phyloP scores from a whole-genome alignment of 2,888 invertebrate species.

The Drosophila nigricruria region DNA sequence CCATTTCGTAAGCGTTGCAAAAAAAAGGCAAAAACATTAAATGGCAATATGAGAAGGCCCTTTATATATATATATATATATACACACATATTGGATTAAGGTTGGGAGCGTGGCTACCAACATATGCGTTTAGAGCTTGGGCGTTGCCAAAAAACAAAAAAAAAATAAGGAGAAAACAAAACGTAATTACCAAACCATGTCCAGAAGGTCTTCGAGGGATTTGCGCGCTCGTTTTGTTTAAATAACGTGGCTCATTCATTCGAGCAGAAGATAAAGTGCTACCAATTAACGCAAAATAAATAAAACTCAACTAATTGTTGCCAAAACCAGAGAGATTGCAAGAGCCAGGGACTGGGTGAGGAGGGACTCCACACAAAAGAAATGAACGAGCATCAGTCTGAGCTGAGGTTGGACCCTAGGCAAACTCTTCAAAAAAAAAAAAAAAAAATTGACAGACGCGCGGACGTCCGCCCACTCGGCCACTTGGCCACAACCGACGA shows the following conservation, averaged over 20 bases:
- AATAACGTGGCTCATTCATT: slow-evolving; percentile 78
- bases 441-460: slow-evolving; percentile 49
- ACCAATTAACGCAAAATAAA: slow-evolving; percentile 83
- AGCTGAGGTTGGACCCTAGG: slow-evolving; percentile 42
- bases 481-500: slow-evolving; percentile 63
- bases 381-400: slow-evolving; percentile 58
- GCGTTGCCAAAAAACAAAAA: slow-evolving; percentile 43
- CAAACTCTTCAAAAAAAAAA: slow-evolving; percentile 54
- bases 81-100: slow-evolving; percentile 65
- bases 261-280: slow-evolving; percentile 79
- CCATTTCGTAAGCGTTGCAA: slow-evolving; percentile 74
- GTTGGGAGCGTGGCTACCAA: slow-evolving; percentile 26
- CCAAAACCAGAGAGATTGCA: slow-evolving; percentile 15
- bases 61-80: slow-evolving; percentile 14
- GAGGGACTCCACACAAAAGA: slow-evolving; percentile 58
- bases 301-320: slow-evolving; percentile 83
- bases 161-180: slow-evolving; percentile 7
- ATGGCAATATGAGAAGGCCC: slow-evolving; percentile 72
- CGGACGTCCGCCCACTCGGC: slow-evolving; percentile 45
- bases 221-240: slow-evolving; percentile 65
- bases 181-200: slow-evolving; percentile 69
- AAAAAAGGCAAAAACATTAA: slow-evolving; percentile 69
- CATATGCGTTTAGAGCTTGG: slow-evolving; percentile 51
- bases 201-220: slow-evolving; percentile 47
- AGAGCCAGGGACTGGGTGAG: neutral